Percentiles rank a stretch among this genome's conserved stretches.
These are phyloP conservation scores for Echiichthys vipera DNA, from an alignment of 2,797 vertebrate species.

Conservation along the genomic window DNA sequence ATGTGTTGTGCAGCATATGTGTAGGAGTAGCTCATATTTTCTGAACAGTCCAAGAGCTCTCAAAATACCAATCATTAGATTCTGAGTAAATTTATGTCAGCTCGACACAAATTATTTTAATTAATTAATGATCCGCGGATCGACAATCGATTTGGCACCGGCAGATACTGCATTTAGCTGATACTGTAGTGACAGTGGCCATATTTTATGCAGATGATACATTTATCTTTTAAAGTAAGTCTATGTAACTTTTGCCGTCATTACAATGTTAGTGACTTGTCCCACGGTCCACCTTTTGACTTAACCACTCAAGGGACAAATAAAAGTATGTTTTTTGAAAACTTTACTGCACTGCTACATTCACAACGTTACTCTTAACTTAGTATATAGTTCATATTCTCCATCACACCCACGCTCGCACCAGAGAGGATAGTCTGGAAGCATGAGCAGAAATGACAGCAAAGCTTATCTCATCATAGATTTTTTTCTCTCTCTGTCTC, in stretches of 20 bases:
- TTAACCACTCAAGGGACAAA: too few species aligned
- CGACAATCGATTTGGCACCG: background rate
- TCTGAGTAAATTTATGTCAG: background rate
- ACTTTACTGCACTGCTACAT: too few species aligned
- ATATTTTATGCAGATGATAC: background rate
- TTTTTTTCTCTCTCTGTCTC: too few species aligned
- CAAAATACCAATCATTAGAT: constrained; percentile 13
- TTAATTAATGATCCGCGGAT: background rate
- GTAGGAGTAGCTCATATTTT: background rate
- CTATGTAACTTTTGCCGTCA: background rate
- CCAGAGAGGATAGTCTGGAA: too few species aligned
- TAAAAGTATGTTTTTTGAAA: too few species aligned
- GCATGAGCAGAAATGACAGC: too few species aligned
- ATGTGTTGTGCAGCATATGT: constrained; percentile 26
- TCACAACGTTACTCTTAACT: too few species aligned
- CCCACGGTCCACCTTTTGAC: too few species aligned
- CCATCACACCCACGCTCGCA: too few species aligned
- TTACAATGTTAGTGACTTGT: too few species aligned
- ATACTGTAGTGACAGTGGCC: background rate
- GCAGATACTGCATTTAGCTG: background rate
- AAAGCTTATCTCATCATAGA: too few species aligned
- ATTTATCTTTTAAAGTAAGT: background rate
- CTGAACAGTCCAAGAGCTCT: background rate
- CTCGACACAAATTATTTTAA: background rate
- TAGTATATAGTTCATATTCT: too few species aligned